Conservation (phyloP, 1,140 invertebrate species). For the Aphidius ervi region DNA sequence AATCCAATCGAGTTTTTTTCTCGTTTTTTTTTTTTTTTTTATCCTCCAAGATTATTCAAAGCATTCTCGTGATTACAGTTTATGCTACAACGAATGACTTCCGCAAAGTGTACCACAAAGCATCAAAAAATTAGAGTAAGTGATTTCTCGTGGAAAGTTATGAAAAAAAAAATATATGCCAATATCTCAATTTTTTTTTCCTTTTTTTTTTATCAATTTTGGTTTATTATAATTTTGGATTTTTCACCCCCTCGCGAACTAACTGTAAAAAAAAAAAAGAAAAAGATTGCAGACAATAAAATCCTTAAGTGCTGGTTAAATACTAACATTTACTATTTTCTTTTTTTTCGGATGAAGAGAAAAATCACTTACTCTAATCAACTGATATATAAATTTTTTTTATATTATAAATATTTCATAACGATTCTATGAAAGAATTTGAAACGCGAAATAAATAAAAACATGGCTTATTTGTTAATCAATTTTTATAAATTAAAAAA, state of each 20-base stretch:
- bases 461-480: too few species aligned
- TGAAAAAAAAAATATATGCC: constrained; percentile 27
- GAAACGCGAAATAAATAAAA: too few species aligned
- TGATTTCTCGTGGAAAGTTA: constrained; percentile 49
- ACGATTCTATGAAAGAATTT: too few species aligned
- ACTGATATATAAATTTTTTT: constrained; percentile 19
- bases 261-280: constrained; percentile 5
- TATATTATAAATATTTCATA: too few species aligned
- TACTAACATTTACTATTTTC: constrained; percentile 6
- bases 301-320: neutral
- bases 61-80: constrained; percentile 66
- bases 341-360: constrained; percentile 17
- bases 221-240: constrained; percentile 4
- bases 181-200: constrained; percentile 29
- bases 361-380: constrained; percentile 50
- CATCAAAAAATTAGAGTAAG: constrained; percentile 90
- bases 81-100: constrained; percentile 83
- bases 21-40: constrained; percentile 14
- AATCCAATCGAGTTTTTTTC: neutral
- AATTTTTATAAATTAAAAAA: too few species aligned
- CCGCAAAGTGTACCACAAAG: constrained; percentile 75
- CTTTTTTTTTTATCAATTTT: constrained; percentile 8
- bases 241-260: constrained; percentile 13
- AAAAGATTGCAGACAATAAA: neutral
- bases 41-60: constrained; percentile 19